Percentiles rank a stretch among this genome's conserved stretches.
Conservation (phyloP, 2,888 invertebrate species). For the Heliothis peltigera region DNA sequence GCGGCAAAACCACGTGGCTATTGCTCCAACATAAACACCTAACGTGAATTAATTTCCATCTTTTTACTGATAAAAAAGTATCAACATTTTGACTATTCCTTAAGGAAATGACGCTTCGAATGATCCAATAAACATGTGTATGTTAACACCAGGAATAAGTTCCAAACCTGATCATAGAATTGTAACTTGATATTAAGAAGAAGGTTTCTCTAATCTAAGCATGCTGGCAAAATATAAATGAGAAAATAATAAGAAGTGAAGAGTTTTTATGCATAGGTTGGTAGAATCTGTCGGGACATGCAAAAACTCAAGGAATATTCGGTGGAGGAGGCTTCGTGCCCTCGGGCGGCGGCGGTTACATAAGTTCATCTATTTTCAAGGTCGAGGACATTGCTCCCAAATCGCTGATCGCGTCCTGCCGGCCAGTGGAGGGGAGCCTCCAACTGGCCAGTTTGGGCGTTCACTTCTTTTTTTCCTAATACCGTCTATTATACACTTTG, state of each 20-base stretch:
- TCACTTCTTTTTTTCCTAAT: constrained; percentile 81
- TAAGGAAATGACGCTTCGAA: constrained; percentile 1
- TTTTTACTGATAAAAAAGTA: constrained; percentile 3
- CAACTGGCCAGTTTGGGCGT: constrained; percentile 83
- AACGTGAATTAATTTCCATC: constrained; percentile 22
- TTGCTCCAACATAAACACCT: constrained; percentile 14
- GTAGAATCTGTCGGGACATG: constrained; percentile 78
- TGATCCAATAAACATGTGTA: constrained; percentile 5
- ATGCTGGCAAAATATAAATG: constrained; percentile 13
- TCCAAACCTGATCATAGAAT: not conserved
- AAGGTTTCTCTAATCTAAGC: constrained; percentile 4
- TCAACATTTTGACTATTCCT: not conserved
- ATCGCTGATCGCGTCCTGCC: constrained; percentile 87
- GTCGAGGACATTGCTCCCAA: constrained; percentile 89
- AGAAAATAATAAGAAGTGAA: constrained; percentile 36
- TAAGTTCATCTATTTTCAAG: constrained; percentile 90
- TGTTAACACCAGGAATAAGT: not conserved
- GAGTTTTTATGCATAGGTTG: constrained; percentile 63
- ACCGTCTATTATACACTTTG: constrained; percentile 66
- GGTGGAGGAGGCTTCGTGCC: constrained; percentile 84
- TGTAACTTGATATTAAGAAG: constrained; percentile 2
- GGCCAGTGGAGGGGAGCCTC: constrained; percentile 75
- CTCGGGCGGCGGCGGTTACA: constrained; percentile 83
- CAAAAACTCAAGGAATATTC: constrained; percentile 87
- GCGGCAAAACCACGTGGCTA: constrained; percentile 37